Percentiles rank a stretch among this genome's conserved stretches.
These are phyloP conservation scores for Pyrrhosoma nymphula DNA, from an alignment of 2,888 invertebrate genomes.

Conservation along the genomic window DNA sequence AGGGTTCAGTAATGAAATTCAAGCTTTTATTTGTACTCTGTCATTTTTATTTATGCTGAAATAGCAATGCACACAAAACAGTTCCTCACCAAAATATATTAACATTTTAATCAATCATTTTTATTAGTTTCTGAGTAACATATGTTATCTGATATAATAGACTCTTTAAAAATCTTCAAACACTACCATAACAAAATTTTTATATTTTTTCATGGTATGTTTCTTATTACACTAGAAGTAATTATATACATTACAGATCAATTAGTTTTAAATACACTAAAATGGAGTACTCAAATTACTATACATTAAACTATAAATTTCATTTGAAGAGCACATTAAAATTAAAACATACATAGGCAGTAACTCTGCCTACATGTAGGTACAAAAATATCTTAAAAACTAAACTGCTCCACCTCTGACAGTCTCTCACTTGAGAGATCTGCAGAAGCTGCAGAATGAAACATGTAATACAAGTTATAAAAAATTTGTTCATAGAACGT, in stretches of 20 bases:
- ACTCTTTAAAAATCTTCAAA: constrained; percentile 22
- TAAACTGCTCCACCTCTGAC: constrained; percentile 10
- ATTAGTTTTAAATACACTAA: constrained; percentile 29
- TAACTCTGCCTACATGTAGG: constrained; percentile 25
- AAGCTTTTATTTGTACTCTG: constrained; percentile 34
- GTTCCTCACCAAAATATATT: constrained; percentile 52
- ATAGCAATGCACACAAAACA: constrained; percentile 25
- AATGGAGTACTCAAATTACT: background rate
- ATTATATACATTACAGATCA: constrained; percentile 24
- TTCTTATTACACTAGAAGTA: constrained; percentile 16
- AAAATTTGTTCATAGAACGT: constrained; percentile 94
- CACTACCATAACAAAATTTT: constrained; percentile 52
- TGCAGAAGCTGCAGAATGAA: constrained; percentile 38
- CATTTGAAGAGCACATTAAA: background rate
- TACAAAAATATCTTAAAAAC: constrained; percentile 17
- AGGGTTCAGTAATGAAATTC: background rate
- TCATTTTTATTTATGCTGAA: constrained; percentile 20
- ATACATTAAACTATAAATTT: constrained; percentile 12
- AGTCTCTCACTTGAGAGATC: constrained; percentile 61
- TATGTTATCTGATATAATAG: constrained; percentile 19
- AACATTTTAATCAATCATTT: constrained; percentile 17
- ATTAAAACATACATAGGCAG: constrained; percentile 24
- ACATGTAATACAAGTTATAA: constrained; percentile 62
- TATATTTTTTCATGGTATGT: constrained; percentile 47
- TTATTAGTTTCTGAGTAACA: constrained; percentile 34